Percentiles rank a stretch among this genome's conserved stretches.
Evolutionary conservation across 2,113 vertebrate species (phyloP).

Genomic region (Fukomys damarensis): DNA sequence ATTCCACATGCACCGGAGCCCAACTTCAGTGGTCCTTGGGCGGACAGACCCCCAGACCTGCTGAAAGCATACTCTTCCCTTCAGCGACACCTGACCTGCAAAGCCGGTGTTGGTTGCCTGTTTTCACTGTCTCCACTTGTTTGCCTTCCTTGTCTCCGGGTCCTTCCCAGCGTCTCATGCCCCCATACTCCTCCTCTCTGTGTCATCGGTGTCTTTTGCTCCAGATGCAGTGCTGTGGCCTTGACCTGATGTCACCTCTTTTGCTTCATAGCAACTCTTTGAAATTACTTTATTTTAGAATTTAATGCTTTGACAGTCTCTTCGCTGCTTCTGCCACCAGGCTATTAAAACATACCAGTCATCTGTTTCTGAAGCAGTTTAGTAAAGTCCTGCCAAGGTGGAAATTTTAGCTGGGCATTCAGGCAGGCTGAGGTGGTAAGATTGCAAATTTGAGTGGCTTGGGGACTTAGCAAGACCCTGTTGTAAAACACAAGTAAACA

Average conservation of each 20-base stretch:
- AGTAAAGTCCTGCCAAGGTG: background rate
- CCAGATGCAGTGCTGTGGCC: background rate
- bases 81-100: no score
- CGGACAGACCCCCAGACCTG: background rate
- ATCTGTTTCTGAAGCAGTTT: background rate
- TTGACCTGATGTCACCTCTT: background rate
- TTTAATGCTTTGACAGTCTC: background rate
- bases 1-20: background rate
- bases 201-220: background rate
- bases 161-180: rapidly evolving
- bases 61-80: background rate
- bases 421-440: background rate
- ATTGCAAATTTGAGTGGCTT: background rate
- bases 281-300: background rate
- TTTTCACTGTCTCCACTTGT: rapidly evolving
- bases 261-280: background rate
- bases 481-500: background rate
- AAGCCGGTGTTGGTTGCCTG: background rate
- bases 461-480: background rate
- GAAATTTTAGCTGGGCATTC: background rate
- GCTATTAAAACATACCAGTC: background rate
- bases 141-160: background rate
- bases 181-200: rapidly evolving
- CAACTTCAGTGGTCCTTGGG: background rate
- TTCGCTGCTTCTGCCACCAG: background rate